Percentiles rank a stretch among this genome's conserved stretches.
Evolutionary conservation across 2,888 invertebrate genomes (phyloP).

Genomic region (Biston stratarius): DNA sequence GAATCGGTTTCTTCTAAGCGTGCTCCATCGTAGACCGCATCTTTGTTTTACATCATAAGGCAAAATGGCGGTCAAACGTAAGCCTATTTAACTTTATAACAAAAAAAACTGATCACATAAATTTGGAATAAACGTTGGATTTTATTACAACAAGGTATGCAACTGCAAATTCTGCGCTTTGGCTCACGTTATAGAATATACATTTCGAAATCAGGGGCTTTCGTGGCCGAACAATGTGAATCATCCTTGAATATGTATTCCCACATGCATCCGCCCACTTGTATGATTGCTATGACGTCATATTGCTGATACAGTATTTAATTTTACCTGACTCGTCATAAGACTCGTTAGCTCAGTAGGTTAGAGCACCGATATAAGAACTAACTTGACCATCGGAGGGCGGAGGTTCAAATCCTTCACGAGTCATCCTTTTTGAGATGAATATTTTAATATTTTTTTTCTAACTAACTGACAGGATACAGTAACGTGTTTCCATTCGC

Average conservation of each 20-base stretch:
- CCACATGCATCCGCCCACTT: background rate
- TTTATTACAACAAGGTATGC: too few species aligned
- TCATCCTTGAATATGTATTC: background rate
- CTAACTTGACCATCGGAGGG: slow-evolving; percentile 31
- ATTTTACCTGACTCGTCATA: background rate
- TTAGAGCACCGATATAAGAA: slow-evolving; percentile 11
- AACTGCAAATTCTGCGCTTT: too few species aligned
- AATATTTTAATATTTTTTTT: background rate
- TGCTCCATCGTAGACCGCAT: too few species aligned
- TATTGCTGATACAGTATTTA: background rate
- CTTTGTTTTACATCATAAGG: too few species aligned
- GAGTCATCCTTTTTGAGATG: background rate
- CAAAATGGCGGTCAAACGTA: too few species aligned
- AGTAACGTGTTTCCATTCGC: background rate
- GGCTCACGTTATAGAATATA: too few species aligned
- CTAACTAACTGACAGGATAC: too few species aligned
- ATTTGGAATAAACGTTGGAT: too few species aligned
- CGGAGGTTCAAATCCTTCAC: slow-evolving; percentile 42
- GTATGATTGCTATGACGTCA: background rate
- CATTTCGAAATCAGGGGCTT: too few species aligned
- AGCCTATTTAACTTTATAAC: too few species aligned
- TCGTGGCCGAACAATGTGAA: background rate
- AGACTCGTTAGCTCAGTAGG: slow-evolving; percentile 17
- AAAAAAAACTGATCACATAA: too few species aligned
- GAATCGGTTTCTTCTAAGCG: too few species aligned